A percentile compares a stretch with the other conserved stretches of the same genome.
These are phyloP conservation scores for Eugnorisma glareosa DNA, from an alignment of 2,888 invertebrate species.

Conservation along the genomic window DNA sequence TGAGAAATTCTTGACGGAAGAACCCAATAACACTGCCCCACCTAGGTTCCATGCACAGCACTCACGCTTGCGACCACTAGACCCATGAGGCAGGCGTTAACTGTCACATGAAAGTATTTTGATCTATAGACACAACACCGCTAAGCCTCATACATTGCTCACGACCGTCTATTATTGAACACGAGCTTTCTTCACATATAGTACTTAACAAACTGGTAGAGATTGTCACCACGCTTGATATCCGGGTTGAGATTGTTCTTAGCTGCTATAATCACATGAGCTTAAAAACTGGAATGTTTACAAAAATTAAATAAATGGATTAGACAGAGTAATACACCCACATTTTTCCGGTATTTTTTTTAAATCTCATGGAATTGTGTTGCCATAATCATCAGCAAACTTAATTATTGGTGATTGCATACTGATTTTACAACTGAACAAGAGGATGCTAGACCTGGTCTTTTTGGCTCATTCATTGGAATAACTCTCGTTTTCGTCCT, in stretches of 20 bases:
- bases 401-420: not conserved
- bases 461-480: not conserved
- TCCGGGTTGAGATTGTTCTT: not conserved
- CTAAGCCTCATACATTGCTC: conserved; percentile 8
- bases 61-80: not conserved
- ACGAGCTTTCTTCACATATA: conserved; percentile 6
- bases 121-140: conserved; percentile 16
- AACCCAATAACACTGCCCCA: not conserved
- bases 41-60: not conserved
- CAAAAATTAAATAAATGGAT: not conserved
- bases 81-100: not conserved
- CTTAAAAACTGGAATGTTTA: no score
- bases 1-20: not conserved
- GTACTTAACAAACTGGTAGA: not conserved
- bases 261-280: not conserved
- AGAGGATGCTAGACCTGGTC: not conserved
- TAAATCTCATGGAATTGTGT: not conserved
- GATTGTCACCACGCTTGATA: not conserved
- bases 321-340: not conserved
- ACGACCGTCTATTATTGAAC: conserved; percentile 15
- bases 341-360: no score
- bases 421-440: not conserved
- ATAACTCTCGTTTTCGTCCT: not conserved
- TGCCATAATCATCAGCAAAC: not conserved
- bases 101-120: not conserved